A percentile compares a stretch with the other conserved stretches of the same genome.
These are phyloP conservation scores for Meganola albula DNA, from an alignment of 2,888 invertebrate species.

Conservation along the genomic window DNA sequence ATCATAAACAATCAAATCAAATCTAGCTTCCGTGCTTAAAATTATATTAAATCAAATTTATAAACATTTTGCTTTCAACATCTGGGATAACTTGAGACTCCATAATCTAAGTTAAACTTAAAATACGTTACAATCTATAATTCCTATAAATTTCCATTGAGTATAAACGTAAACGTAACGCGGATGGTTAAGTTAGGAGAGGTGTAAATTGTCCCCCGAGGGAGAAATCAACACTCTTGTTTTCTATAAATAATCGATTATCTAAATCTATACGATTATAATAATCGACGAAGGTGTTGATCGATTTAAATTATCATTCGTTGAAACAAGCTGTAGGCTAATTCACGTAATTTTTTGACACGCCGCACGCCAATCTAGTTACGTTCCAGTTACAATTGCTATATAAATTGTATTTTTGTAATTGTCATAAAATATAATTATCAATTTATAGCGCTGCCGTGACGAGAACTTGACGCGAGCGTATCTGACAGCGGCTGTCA, in stretches of 20 bases:
- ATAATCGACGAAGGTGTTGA: slow-evolving; percentile 38
- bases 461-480: too few species aligned
- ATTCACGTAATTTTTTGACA: too few species aligned
- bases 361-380: too few species aligned
- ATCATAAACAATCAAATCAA: too few species aligned
- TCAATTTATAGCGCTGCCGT: too few species aligned
- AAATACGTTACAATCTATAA: slow-evolving; percentile 10
- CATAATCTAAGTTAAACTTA: neutral
- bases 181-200: slow-evolving; percentile 11
- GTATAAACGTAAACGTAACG: slow-evolving; percentile 19
- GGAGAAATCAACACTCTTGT: slow-evolving; percentile 52
- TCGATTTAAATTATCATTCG: too few species aligned
- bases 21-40: slow-evolving; percentile 21
- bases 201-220: slow-evolving; percentile 45
- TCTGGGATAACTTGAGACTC: slow-evolving; percentile 12
- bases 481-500: too few species aligned
- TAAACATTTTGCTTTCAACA: slow-evolving; percentile 15
- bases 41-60: slow-evolving; percentile 8
- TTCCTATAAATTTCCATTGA: neutral
- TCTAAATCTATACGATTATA: slow-evolving; percentile 40
- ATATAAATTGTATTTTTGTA: too few species aligned
- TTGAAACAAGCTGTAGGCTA: too few species aligned
- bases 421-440: too few species aligned
- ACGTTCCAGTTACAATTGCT: too few species aligned
- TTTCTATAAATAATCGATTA: slow-evolving; percentile 29